These are phyloP conservation scores for Drosophila cardini DNA, from an alignment of 1,140 invertebrate species.

Conservation along the genomic window DNA sequence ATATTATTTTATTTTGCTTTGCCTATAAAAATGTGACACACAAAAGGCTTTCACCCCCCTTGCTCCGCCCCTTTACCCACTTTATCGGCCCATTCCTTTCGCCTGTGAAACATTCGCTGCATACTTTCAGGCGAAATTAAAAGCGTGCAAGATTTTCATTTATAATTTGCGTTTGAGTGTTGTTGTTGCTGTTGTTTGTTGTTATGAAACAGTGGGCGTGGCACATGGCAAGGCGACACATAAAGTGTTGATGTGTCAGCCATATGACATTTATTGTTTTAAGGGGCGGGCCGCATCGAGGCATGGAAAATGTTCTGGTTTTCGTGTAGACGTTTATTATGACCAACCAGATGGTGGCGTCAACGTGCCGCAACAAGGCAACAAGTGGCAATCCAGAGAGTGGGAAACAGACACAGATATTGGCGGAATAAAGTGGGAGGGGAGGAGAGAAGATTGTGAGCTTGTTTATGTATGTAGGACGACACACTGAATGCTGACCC, in stretches of 20 bases:
- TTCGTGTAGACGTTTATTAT: constrained; percentile 61
- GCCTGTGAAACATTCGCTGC: constrained; percentile 47
- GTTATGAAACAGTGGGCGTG: constrained; percentile 12
- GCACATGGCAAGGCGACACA: constrained; percentile 55
- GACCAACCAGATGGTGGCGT: constrained; percentile 68
- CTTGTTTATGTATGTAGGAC: constrained; percentile 28
- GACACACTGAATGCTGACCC: constrained; percentile 23
- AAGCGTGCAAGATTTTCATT: constrained; percentile 80
- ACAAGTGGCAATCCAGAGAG: constrained; percentile 52
- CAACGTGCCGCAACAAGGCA: constrained; percentile 48
- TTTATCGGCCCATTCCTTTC: too few species aligned
- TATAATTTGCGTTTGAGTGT: constrained; percentile 20
- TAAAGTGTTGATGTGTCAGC: constrained; percentile 81
- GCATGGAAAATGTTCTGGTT: constrained; percentile 17
- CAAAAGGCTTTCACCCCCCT: constrained; percentile 15
- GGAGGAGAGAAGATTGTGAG: not conserved
- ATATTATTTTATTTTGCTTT: constrained; percentile 62
- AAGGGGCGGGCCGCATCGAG: not conserved
- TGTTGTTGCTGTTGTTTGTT: not conserved
- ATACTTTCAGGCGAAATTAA: constrained; percentile 74
- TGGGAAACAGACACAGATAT: not conserved
- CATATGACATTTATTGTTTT: constrained; percentile 82
- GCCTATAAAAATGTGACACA: constrained; percentile 60
- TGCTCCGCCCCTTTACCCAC: not conserved
- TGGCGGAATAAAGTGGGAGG: not conserved